Evolutionary conservation across 2,888 invertebrate species (phyloP).

Genomic region (Diarsia dahlii): DNA sequence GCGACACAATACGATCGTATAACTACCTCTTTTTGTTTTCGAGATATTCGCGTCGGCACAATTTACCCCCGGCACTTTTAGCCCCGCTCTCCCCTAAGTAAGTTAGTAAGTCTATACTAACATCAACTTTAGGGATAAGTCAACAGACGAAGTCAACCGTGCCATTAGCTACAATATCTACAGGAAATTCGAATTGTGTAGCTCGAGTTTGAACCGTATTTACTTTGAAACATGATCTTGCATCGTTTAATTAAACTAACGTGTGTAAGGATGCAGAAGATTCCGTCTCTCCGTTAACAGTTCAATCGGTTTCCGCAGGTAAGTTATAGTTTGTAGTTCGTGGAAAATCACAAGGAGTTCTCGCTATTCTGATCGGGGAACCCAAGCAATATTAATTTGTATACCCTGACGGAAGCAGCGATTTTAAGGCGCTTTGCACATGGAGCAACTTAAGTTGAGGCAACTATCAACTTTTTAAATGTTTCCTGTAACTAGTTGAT

Average conservation of each 20-base stretch:
- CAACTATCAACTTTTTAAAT: no score
- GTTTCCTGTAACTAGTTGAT: no score
- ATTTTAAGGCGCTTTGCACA: conserved; percentile 8
- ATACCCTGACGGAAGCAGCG: conserved; percentile 3
- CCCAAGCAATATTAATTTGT: conserved; percentile 5
- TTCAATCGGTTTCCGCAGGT: background rate
- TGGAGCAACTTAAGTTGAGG: no score
- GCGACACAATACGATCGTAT: no score
- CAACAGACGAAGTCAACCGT: conserved; percentile 21
- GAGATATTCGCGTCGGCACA: no score
- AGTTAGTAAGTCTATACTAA: background rate
- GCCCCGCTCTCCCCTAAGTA: no score
- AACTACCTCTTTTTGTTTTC: no score
- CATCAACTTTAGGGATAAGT: background rate
- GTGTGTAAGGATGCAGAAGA: background rate
- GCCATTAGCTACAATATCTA: conserved; percentile 1
- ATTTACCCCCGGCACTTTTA: no score
- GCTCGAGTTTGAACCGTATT: conserved; percentile 16
- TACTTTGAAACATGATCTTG: conserved; percentile 19
- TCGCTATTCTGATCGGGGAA: background rate
- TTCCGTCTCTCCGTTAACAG: background rate
- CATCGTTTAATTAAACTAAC: background rate
- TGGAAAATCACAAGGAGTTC: background rate
- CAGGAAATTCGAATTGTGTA: conserved; percentile 5
- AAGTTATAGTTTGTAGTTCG: background rate